Evolutionary conservation across 30 jellyfish, hydroid and myxozoan genomes (phyloP).

Genomic region (Aurelia sp.): DNA sequence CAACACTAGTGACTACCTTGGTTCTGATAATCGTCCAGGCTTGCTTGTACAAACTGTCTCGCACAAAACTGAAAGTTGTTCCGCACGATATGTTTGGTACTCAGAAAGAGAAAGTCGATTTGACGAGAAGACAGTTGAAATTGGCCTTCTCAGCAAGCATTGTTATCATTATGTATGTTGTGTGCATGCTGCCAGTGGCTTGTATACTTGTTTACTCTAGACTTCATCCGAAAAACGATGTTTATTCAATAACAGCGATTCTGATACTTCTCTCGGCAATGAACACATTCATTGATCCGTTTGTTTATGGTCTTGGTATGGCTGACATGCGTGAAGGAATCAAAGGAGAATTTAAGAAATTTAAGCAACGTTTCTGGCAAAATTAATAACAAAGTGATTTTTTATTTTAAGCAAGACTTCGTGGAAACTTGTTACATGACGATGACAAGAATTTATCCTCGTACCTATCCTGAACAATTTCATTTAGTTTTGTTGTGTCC

Average conservation of each 20-base stretch:
- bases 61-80: not conserved
- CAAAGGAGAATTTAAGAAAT: not conserved
- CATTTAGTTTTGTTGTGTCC: no score
- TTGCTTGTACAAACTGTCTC: not conserved
- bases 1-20: not conserved
- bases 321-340: conserved; percentile 7
- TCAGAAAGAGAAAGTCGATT: not conserved
- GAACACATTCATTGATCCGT: conserved; percentile 22
- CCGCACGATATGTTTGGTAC: not conserved
- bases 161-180: no score
- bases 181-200: no score
- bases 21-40: not conserved
- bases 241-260: no score
- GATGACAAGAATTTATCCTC: no score
- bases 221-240: no score
- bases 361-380: no score
- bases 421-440: no score
- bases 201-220: no score
- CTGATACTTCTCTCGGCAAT: not conserved
- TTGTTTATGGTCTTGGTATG: conserved; percentile 40
- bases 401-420: no score
- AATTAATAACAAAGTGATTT: no score
- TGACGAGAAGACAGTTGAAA: conserved; percentile 8
- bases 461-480: no score
- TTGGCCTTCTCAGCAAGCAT: conserved; percentile 4